These are phyloP conservation scores for Argentina silus DNA, from an alignment of 2,797 vertebrate species.

Conservation along the genomic window DNA sequence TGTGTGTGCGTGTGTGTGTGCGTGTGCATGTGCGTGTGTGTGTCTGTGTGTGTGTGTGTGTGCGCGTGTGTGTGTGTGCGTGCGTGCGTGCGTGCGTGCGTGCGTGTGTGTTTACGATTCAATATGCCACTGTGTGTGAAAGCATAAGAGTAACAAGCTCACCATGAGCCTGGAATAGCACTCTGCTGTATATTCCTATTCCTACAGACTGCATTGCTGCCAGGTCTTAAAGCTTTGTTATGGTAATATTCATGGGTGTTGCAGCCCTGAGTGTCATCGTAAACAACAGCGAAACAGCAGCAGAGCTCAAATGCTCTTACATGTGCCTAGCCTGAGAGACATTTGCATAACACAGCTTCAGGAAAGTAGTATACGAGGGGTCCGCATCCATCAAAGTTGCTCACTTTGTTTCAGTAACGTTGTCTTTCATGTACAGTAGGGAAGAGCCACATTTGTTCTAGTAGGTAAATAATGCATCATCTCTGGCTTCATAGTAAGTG, in stretches of 20 bases:
- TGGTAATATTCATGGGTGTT: slow-evolving; percentile 1
- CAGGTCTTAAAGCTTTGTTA: background rate
- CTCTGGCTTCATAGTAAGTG: background rate
- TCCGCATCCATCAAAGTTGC: no score
- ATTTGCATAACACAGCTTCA: background rate
- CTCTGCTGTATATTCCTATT: background rate
- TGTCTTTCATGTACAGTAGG: background rate
- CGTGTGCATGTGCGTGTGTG: background rate
- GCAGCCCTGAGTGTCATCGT: background rate
- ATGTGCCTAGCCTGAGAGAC: background rate
- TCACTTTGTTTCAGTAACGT: background rate
- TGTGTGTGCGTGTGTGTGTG: slow-evolving; percentile 9
- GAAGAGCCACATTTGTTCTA: background rate
- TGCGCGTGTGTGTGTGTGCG: background rate
- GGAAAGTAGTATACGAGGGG: background rate
- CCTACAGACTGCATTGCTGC: background rate
- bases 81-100: background rate
- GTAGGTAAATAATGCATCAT: background rate
- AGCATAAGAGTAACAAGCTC: background rate
- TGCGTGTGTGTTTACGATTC: no score
- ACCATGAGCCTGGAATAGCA: background rate
- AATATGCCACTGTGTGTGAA: slow-evolving; percentile 2
- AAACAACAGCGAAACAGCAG: slow-evolving; percentile 12
- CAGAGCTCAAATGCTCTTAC: slow-evolving; percentile 16
- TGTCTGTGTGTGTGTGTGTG: background rate